Evolutionary conservation across 2,113 vertebrate genomes (phyloP).

Genomic region (Periophthalmodon schlosseri): DNA sequence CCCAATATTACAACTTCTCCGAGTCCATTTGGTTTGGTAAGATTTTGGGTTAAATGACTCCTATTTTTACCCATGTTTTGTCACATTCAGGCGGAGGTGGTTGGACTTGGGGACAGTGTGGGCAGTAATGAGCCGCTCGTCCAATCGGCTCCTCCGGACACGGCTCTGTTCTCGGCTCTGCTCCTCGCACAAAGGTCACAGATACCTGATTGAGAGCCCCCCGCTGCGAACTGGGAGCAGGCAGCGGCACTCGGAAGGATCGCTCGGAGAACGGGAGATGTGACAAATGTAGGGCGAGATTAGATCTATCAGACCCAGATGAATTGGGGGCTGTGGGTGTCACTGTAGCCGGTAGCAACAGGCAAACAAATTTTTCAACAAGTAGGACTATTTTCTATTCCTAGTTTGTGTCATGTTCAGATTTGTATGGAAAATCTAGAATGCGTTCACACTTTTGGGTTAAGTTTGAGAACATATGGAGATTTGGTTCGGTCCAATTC

Average conservation of each 20-base stretch:
- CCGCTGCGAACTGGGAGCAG: constrained; percentile 5
- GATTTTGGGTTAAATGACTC: not conserved
- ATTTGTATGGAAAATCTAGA: no score
- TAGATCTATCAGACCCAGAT: constrained; percentile 3
- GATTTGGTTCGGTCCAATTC: no score
- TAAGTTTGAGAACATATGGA: no score
- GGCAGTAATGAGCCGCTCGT: constrained; percentile 9
- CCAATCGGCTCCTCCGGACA: constrained; percentile 8
- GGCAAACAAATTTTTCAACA: not conserved
- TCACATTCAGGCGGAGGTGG: not conserved
- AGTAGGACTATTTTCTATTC: not conserved
- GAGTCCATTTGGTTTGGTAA: not conserved
- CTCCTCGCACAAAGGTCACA: constrained; percentile 3
- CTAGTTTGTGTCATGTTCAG: not conserved
- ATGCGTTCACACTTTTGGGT: no score
- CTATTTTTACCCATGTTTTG: not conserved
- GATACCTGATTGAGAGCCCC: constrained; percentile 15
- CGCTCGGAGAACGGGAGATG: constrained; percentile 1
- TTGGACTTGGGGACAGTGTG: not conserved
- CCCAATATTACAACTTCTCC: not conserved
- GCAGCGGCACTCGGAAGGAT: not conserved
- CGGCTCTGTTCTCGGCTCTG: constrained; percentile 12
- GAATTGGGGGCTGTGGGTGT: not conserved
- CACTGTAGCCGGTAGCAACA: not conserved
- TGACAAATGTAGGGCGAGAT: constrained; percentile 10